Percentiles rank a stretch among this genome's conserved stretches.
phyloP scores from a whole-genome alignment of 2,888 invertebrate genomes.

The Callimorpha dominula region DNA sequence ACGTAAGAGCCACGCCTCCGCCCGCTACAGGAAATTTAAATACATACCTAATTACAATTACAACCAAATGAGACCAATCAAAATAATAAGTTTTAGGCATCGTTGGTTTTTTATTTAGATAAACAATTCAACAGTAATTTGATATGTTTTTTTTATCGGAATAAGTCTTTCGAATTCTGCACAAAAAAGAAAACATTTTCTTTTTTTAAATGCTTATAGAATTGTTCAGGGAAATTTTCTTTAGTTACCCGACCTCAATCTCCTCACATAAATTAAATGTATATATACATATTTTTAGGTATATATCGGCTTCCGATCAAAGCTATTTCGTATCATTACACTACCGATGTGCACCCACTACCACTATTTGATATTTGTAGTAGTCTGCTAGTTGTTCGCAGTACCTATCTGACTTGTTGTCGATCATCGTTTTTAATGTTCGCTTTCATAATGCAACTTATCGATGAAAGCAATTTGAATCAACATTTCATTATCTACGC shows the following conservation, averaged over 20 bases:
- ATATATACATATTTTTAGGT: no score
- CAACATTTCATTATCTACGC: conserved; percentile 50
- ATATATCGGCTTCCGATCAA: no score
- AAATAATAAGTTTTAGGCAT: conserved; percentile 1
- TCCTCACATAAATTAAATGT: no score
- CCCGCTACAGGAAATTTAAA: conserved; percentile 32
- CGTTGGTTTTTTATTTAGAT: not conserved
- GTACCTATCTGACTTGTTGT: not conserved
- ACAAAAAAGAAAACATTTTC: not conserved
- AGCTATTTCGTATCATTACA: no score
- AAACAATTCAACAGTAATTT: not conserved
- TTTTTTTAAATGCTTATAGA: no score
- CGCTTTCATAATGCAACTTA: not conserved
- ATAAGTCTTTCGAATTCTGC: not conserved
- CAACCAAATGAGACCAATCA: not conserved
- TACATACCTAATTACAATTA: conserved; percentile 25
- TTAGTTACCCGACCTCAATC: no score
- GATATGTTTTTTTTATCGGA: not conserved
- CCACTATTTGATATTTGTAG: no score
- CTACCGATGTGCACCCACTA: no score
- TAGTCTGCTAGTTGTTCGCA: no score
- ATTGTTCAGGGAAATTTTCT: no score
- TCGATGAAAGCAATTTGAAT: not conserved
- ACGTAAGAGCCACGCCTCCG: conserved; percentile 68
- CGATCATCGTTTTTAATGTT: not conserved